These are phyloP conservation scores for Syngnathus scovelli DNA, from an alignment of 2,113 vertebrate genomes.

Conservation along the genomic window DNA sequence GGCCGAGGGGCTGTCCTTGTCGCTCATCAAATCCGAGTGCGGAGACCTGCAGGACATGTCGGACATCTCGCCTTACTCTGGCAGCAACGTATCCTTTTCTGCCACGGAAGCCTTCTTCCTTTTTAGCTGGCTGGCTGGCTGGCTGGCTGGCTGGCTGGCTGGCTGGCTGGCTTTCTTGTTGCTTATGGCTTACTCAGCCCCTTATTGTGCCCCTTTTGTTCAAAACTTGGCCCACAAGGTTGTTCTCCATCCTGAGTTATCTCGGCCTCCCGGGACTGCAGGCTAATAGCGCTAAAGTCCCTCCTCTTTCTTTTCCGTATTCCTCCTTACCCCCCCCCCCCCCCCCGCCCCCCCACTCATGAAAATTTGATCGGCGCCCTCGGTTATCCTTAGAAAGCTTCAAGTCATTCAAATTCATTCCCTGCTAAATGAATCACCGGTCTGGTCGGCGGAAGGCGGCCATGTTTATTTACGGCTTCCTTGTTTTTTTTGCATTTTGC, in stretches of 20 bases:
- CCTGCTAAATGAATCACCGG: constrained; percentile 29
- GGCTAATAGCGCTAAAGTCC: constrained; percentile 55
- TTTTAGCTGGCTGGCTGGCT: too few relatives aligned
- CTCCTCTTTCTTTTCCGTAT: constrained; percentile 34
- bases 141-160: too few relatives aligned
- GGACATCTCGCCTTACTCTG: constrained; percentile 94
- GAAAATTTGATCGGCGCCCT: constrained; percentile 47
- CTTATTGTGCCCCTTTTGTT: too few relatives aligned
- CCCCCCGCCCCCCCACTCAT: constrained; percentile 23
- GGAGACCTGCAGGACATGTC: constrained; percentile 97
- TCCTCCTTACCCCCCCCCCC: constrained; percentile 32
- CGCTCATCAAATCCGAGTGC: constrained; percentile 97
- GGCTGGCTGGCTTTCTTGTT: constrained; percentile 42
- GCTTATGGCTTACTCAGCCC: constrained; percentile 53
- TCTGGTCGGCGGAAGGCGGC: neutral
- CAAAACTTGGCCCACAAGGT: constrained; percentile 47
- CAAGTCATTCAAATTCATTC: constrained; percentile 35
- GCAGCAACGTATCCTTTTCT: constrained; percentile 98
- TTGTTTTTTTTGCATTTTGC: constrained; percentile 23
- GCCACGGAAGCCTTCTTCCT: too few relatives aligned
- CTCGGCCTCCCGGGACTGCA: constrained; percentile 1
- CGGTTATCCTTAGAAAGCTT: constrained; percentile 14
- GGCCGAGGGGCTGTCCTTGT: constrained; percentile 89
- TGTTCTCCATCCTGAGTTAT: constrained; percentile 52
- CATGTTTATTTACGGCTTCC: neutral